These are phyloP conservation scores for Amia ocellicauda DNA, from an alignment of 2,113 vertebrate genomes.

Conservation along the genomic window DNA sequence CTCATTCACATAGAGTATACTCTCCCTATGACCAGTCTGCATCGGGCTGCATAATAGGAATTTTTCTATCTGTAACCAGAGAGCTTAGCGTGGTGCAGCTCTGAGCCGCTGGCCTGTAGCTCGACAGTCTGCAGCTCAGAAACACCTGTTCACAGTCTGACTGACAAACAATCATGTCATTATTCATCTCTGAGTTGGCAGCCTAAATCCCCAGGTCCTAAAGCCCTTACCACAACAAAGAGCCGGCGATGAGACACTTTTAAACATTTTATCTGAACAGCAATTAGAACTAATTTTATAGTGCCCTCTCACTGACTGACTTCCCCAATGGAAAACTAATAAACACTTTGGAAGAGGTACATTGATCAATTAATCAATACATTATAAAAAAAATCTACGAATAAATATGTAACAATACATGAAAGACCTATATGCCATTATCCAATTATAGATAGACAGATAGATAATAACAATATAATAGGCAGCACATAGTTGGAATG, in stretches of 20 bases:
- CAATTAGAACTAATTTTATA: conserved; percentile 3
- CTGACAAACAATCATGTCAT: conserved; percentile 54
- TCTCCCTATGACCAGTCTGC: conserved; percentile 21
- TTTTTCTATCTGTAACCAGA: conserved; percentile 48
- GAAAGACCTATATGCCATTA: too few relatives aligned
- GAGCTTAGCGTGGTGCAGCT: conserved; percentile 33
- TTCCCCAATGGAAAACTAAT: too few relatives aligned
- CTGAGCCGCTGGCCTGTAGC: conserved; percentile 29
- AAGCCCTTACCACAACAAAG: conserved; percentile 24
- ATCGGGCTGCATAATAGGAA: conserved; percentile 33
- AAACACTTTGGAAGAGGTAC: too few relatives aligned
- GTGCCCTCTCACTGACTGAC: not conserved
- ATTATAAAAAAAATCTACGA: too few relatives aligned
- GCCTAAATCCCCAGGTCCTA: conserved; percentile 31
- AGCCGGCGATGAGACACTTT: conserved; percentile 10
- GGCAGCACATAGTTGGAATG: too few relatives aligned
- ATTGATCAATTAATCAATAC: too few relatives aligned
- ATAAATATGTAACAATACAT: too few relatives aligned
- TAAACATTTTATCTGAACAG: not conserved
- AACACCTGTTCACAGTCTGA: conserved; percentile 53
- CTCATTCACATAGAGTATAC: conserved; percentile 29
- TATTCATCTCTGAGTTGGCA: conserved; percentile 40
- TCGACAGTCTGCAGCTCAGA: conserved; percentile 28
- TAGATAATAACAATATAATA: too few relatives aligned
- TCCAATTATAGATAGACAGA: too few relatives aligned